Evolutionary conservation across 1,140 invertebrate species (phyloP).

Genomic region (Pristionchus pacificus): DNA sequence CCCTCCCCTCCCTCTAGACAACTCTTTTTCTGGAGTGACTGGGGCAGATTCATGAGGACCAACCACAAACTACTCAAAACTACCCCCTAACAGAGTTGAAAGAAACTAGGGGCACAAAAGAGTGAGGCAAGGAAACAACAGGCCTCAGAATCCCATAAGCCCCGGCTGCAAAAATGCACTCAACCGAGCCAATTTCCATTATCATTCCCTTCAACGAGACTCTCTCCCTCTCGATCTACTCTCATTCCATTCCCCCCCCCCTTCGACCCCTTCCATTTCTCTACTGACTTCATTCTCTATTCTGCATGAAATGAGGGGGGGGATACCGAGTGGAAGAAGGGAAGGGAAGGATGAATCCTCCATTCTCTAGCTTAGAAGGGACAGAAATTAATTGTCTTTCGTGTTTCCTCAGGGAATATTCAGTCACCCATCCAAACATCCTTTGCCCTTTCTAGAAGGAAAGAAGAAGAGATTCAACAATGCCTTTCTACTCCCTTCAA

Average conservation of each 20-base stretch:
- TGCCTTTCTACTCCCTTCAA: background rate
- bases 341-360: background rate
- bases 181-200: too few relatives aligned
- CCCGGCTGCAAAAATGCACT: too few relatives aligned
- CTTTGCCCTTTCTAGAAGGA: background rate
- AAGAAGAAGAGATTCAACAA: too few relatives aligned
- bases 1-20: conserved; percentile 6
- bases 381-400: too few relatives aligned
- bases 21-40: background rate
- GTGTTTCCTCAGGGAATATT: conserved; percentile 15
- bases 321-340: background rate
- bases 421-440: too few relatives aligned
- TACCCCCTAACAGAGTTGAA: too few relatives aligned
- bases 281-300: background rate
- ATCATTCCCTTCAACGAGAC: background rate
- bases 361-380: too few relatives aligned
- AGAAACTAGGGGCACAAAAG: too few relatives aligned
- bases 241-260: background rate
- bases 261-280: background rate
- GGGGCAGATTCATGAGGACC: too few relatives aligned
- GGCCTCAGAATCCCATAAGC: too few relatives aligned
- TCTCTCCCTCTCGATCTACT: background rate
- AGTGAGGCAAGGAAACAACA: background rate
- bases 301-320: background rate
- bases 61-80: too few relatives aligned